Percentiles rank a stretch among this genome's conserved stretches.
These are phyloP conservation scores for Cottus gobio DNA, from an alignment of 2,113 vertebrate species.

Conservation along the genomic window DNA sequence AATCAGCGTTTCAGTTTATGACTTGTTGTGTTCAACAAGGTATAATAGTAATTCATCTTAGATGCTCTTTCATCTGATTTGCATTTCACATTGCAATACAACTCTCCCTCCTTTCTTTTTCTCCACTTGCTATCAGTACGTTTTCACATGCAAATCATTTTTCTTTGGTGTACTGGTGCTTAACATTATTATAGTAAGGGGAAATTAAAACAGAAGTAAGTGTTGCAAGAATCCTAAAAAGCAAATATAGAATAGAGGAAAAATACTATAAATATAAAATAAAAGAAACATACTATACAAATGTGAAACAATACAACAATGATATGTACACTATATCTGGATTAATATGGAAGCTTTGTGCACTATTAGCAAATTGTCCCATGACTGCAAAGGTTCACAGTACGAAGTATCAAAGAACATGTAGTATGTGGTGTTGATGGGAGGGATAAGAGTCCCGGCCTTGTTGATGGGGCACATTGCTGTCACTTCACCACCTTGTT, in stretches of 20 bases:
- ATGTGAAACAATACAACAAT: neutral
- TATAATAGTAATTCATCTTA: neutral
- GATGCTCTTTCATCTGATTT: neutral
- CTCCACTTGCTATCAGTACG: neutral
- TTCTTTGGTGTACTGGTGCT: neutral
- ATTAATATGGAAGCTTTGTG: neutral
- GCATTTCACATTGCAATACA: neutral
- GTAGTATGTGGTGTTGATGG: neutral
- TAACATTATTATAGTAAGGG: neutral
- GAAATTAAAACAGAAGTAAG: neutral
- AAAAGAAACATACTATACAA: neutral
- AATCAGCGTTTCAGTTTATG: neutral
- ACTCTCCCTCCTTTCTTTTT: neutral
- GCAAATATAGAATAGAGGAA: too few species aligned
- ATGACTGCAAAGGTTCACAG: neutral
- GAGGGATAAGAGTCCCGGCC: neutral
- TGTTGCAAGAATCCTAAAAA: neutral
- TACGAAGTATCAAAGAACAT: neutral
- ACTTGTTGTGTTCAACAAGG: neutral
- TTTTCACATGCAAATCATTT: neutral
- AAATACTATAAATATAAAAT: neutral
- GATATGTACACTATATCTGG: neutral
- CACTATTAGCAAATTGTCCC: neutral
- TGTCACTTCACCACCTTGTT: neutral
- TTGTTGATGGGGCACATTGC: neutral